Conservation (phyloP, 2,888 invertebrate species). For the Watsonalla binaria region DNA sequence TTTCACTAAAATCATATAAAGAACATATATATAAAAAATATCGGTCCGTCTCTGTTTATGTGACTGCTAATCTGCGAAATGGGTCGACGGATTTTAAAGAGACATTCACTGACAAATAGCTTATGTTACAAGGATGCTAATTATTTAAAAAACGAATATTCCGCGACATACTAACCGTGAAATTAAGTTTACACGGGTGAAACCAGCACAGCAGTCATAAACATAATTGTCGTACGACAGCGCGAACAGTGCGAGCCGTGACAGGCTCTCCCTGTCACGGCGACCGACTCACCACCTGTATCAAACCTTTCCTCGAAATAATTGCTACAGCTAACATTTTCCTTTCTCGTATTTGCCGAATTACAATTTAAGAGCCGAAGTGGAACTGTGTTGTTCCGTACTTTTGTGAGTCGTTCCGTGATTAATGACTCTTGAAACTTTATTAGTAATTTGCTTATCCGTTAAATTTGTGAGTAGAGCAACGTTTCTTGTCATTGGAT, state of each 20-base stretch:
- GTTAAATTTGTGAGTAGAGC: conserved; percentile 12
- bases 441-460: conserved; percentile 26
- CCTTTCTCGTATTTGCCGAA: conserved; percentile 32
- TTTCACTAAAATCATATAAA: no score
- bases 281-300: conserved; percentile 22
- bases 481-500: not conserved
- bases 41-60: no score
- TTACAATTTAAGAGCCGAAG: conserved; percentile 31
- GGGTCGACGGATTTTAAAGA: no score
- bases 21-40: no score
- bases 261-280: conserved; percentile 47
- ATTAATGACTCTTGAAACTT: conserved; percentile 34
- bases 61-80: no score
- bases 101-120: no score
- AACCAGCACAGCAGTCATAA: not conserved
- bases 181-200: no score
- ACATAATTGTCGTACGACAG: conserved; percentile 5
- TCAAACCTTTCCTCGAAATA: conserved; percentile 30
- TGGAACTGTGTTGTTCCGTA: conserved; percentile 18
- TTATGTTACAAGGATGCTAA: not conserved
- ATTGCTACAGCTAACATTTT: conserved; percentile 35
- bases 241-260: conserved; percentile 33
- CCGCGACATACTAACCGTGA: no score
- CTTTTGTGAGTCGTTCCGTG: conserved; percentile 31
- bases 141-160: not conserved